Conservation (phyloP, 2,113 vertebrate species). For the Antechinus flavipes region DNA sequence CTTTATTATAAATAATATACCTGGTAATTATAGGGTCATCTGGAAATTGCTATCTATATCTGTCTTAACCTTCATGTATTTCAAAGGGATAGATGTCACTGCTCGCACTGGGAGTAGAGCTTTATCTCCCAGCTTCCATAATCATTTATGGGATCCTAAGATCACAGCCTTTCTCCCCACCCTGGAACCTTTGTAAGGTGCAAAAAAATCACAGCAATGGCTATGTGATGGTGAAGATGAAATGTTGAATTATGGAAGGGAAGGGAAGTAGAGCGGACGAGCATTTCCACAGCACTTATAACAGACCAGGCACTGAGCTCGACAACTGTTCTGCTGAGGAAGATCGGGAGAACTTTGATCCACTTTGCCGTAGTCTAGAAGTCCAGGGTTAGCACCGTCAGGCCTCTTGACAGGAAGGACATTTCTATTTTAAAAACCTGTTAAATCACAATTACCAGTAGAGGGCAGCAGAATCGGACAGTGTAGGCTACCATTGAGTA, state of each 20-base stretch:
- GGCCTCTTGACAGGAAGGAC: background rate
- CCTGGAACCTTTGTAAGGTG: background rate
- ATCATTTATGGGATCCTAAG: background rate
- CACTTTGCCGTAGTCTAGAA: background rate
- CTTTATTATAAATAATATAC: background rate
- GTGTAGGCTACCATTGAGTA: background rate
- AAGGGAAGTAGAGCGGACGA: background rate
- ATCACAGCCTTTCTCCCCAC: background rate
- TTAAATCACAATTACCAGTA: background rate
- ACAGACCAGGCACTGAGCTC: background rate
- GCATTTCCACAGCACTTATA: background rate
- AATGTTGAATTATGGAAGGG: background rate
- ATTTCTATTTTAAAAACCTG: background rate
- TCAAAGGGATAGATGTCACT: background rate
- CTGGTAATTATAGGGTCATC: background rate
- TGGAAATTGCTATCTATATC: background rate
- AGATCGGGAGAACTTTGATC: background rate
- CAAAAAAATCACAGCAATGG: background rate
- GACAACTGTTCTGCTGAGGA: background rate
- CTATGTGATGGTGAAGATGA: background rate
- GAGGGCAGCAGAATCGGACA: fast-evolving
- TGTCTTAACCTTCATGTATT: background rate
- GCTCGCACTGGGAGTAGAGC: background rate
- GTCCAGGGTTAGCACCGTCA: background rate
- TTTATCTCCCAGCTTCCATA: background rate